Conservation (phyloP, 2,797 vertebrate genomes). For the Nasua narica region DNA sequence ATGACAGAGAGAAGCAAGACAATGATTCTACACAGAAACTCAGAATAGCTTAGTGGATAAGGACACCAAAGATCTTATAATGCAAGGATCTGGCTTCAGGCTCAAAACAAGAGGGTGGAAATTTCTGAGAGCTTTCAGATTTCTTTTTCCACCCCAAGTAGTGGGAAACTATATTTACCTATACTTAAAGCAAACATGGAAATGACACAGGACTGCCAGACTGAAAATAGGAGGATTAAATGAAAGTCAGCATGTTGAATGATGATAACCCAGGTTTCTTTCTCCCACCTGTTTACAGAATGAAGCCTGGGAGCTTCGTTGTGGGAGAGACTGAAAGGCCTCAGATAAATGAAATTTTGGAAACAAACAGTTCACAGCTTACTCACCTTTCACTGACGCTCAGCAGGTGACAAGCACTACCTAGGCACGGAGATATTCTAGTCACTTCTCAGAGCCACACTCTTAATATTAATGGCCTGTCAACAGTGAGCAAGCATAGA, state of each 20-base stretch:
- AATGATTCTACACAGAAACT: neutral
- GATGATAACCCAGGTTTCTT: neutral
- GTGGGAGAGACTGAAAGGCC: neutral
- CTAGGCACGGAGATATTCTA: neutral
- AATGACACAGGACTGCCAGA: neutral
- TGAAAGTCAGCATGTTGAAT: neutral
- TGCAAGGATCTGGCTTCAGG: neutral
- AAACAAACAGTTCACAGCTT: neutral
- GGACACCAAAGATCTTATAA: neutral
- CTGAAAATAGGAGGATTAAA: neutral
- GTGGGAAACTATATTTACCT: neutral
- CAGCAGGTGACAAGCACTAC: neutral
- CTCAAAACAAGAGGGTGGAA: neutral
- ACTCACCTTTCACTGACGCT: neutral
- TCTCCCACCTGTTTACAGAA: neutral
- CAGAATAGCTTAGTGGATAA: neutral
- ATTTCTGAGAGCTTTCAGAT: neutral
- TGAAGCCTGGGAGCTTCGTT: neutral
- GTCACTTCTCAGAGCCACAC: neutral
- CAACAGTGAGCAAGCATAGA: neutral
- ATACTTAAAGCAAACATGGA: neutral
- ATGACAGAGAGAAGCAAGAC: neutral
- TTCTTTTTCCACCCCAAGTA: neutral
- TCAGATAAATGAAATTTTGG: neutral
- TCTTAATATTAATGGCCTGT: neutral